Evolutionary conservation across 2,888 invertebrate genomes (phyloP).

Genomic region (Chrysomela aeneicollis): DNA sequence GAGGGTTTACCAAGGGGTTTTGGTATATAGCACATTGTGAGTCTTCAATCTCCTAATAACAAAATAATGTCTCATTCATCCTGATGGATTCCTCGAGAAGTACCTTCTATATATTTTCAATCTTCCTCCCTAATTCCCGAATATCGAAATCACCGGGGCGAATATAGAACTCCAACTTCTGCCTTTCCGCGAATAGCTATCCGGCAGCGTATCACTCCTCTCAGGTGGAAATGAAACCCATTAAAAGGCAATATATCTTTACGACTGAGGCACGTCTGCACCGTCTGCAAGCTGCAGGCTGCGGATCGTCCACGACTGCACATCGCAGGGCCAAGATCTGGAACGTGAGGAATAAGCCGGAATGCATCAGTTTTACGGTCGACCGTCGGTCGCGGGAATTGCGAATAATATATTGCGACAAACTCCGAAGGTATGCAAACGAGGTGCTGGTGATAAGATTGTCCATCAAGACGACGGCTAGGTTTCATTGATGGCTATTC

Average conservation of each 20-base stretch:
- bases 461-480: no score
- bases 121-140: neutral
- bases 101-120: no score
- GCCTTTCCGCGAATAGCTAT: neutral
- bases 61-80: no score
- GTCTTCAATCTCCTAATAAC: no score
- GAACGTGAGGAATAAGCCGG: conserved; percentile 48
- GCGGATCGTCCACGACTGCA: conserved; percentile 25
- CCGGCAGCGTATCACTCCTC: conserved; percentile 21
- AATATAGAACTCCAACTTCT: neutral
- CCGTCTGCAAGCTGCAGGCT: conserved; percentile 19
- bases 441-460: no score
- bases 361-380: conserved; percentile 53
- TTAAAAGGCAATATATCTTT: conserved; percentile 56
- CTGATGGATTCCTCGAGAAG: no score
- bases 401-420: conserved; percentile 40
- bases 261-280: conserved; percentile 46
- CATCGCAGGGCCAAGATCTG: conserved; percentile 38
- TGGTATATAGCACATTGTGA: no score
- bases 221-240: conserved; percentile 56
- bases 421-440: conserved; percentile 24
- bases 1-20: no score
- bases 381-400: conserved; percentile 51
- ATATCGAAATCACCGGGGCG: neutral
- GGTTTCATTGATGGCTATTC: no score